Evolutionary conservation across 2,888 invertebrate species (phyloP), one percentile per base, ranked within the genome.

Genomic region (Amphipyra tragopoginis): DNA sequence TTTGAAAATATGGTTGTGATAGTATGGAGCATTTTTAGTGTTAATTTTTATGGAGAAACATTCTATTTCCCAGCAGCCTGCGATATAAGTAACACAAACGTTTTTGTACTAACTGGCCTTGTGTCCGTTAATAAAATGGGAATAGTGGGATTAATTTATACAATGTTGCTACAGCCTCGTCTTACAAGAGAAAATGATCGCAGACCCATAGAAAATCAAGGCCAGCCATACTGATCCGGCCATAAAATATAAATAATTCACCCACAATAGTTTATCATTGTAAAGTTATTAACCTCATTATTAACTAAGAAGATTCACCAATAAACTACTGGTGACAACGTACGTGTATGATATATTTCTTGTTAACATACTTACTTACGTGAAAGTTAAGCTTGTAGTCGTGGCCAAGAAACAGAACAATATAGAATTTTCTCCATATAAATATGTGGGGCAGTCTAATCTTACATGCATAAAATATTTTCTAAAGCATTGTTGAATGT

Each of bases 171-270:
- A 33, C 49, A 14, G 49, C 75, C 50, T 36, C 42, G 14, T 53
- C 33, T 66, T 52, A 26, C 13, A 45, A 69, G 70, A 71, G 70
- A 71, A 71, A 70, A 74, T 69, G 39, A 55, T 33, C 70, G 29
- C 50, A 69, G 33, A 69, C 36, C 42, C 40, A 64, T 52, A 39
- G 54, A 52, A 55, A 75, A 75, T 63, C 39, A 69, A 74, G 75
- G 71, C 38, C 75, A 45, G 9, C 54, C 44, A 55, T 47, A 59
- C 71, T 70, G 45, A 70, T 53, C 58, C 44, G 59, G 64, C 71
- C 58, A 75, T 72, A 75, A 69, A 72, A 59, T 49, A 62, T 56
- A 70, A 58, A 74, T 55, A 58, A 70, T 62, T 57, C 53, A 64
- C 54, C 54, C 64, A 70, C 58, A 64, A 63, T 58, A 52, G 49